Evolutionary conservation across 2,888 invertebrate species (phyloP).

Genomic region (Vannuccia rotundouncinata): DNA sequence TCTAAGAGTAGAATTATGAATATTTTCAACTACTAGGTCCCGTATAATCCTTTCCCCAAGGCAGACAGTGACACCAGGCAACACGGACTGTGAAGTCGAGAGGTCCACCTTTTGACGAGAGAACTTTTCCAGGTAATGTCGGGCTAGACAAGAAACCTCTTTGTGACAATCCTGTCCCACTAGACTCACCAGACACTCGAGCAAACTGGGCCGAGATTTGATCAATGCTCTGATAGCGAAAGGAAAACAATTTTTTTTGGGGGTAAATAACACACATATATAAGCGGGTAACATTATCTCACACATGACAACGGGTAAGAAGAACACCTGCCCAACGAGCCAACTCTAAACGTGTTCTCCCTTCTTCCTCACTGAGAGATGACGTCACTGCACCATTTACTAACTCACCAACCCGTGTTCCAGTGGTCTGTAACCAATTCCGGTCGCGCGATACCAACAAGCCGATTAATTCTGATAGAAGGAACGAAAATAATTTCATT

Average conservation of each 20-base stretch:
- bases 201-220: neutral
- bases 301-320: neutral
- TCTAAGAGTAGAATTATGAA: neutral
- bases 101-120: neutral
- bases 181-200: neutral
- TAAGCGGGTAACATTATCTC: no score
- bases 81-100: neutral
- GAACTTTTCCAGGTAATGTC: neutral
- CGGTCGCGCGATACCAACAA: neutral
- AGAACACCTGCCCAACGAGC: neutral
- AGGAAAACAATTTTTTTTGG: neutral
- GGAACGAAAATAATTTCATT: neutral
- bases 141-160: neutral
- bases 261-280: no score
- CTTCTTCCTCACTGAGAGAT: neutral
- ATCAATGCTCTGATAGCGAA: neutral
- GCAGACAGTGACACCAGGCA: neutral
- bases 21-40: neutral
- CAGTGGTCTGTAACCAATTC: neutral
- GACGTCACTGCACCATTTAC: neutral
- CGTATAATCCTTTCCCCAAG: neutral
- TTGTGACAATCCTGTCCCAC: neutral
- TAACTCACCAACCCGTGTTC: neutral
- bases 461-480: neutral
- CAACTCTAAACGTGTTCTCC: neutral